These are phyloP conservation scores for Scaptomyza montana DNA, from an alignment of 1,140 invertebrate species.

Conservation along the genomic window DNA sequence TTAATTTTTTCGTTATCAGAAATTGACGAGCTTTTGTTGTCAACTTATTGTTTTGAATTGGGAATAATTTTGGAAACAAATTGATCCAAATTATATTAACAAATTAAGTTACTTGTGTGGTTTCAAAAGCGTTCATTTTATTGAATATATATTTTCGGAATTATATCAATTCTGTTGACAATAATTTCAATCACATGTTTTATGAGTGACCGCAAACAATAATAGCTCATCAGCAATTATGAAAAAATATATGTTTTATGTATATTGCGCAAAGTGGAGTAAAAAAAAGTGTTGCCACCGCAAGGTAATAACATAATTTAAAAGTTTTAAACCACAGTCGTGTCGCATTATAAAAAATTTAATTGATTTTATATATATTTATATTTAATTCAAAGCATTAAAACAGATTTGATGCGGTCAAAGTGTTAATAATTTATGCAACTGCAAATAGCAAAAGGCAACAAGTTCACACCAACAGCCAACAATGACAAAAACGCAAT, in stretches of 20 bases:
- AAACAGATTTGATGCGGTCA: background rate
- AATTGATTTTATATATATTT: constrained; percentile 5
- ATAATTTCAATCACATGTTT: too few relatives aligned
- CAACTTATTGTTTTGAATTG: too few relatives aligned
- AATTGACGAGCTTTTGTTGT: too few relatives aligned
- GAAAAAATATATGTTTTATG: too few relatives aligned
- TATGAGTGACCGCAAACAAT: too few relatives aligned
- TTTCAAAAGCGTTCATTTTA: background rate
- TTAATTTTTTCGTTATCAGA: too few relatives aligned
- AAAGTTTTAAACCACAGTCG: background rate
- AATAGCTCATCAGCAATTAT: too few relatives aligned
- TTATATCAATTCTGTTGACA: background rate
- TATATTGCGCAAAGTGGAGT: too few relatives aligned
- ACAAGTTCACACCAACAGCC: background rate
- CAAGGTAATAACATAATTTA: background rate
- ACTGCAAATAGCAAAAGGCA: constrained; percentile 5
- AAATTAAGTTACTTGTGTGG: too few relatives aligned
- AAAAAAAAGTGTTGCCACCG: too few relatives aligned
- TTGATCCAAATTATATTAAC: too few relatives aligned
- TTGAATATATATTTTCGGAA: background rate
- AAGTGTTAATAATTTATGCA: constrained; percentile 39
- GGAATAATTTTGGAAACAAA: too few relatives aligned
- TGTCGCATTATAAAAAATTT: constrained; percentile 41
- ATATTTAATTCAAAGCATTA: background rate
- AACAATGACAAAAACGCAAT: constrained; percentile 19